Conservation (phyloP, 2,888 invertebrate genomes). For the Pyralis farinalis region DNA sequence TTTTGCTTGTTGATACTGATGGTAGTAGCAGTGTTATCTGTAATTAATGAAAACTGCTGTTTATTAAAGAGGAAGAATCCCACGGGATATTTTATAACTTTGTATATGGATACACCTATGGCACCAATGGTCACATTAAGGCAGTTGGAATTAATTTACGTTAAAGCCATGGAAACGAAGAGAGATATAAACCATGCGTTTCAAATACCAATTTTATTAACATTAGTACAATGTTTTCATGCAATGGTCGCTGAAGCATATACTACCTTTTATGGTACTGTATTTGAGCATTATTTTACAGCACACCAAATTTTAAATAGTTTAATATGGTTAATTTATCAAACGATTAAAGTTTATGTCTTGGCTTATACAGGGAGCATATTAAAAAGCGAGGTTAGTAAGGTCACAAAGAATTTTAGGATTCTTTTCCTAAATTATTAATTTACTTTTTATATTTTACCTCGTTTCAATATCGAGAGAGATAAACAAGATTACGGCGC, state of each 20-base stretch:
- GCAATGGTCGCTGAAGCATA: conserved; percentile 56
- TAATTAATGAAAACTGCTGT: conserved; percentile 36
- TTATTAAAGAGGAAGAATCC: conserved; percentile 21
- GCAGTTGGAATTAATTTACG: conserved; percentile 45
- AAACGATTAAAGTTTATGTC: conserved; percentile 51
- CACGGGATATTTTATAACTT: conserved; percentile 25
- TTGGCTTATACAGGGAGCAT: conserved; percentile 45
- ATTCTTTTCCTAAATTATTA: too few relatives aligned
- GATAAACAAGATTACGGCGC: too few relatives aligned
- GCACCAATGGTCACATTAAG: conserved; percentile 29
- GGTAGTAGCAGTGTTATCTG: conserved; percentile 38
- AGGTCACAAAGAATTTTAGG: too few relatives aligned
- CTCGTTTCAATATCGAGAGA: too few relatives aligned
- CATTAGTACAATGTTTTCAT: conserved; percentile 57
- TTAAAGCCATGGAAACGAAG: conserved; percentile 44
- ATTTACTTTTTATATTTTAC: too few relatives aligned
- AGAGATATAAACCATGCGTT: conserved; percentile 46
- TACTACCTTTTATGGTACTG: conserved; percentile 54
- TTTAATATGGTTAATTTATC: conserved; percentile 56
- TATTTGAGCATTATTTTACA: conserved; percentile 29
- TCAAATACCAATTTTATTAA: conserved; percentile 48
- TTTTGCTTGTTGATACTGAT: conserved; percentile 47
- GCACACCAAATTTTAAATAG: conserved; percentile 51
- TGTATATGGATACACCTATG: conserved; percentile 26
- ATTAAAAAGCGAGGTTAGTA: conserved; percentile 46